These are phyloP conservation scores for Spermophilus dauricus DNA, from an alignment of 2,113 vertebrate genomes.

Conservation along the genomic window DNA sequence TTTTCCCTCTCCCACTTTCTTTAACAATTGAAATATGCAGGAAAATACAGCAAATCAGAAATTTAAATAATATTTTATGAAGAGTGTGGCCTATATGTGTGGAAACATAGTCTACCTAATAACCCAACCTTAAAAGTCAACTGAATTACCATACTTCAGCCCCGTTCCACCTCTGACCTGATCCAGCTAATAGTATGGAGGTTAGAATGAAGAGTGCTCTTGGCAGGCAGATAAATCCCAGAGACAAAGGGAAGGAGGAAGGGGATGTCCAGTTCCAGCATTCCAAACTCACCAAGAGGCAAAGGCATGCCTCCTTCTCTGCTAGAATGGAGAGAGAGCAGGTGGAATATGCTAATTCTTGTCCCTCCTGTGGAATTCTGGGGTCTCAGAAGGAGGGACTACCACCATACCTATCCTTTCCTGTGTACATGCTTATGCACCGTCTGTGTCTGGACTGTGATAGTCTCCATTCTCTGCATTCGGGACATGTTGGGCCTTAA, in stretches of 20 bases:
- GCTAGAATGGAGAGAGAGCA: too few relatives aligned
- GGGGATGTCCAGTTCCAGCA: background rate
- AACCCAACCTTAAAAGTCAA: background rate
- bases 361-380: background rate
- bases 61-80: background rate
- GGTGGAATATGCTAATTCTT: background rate
- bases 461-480: background rate
- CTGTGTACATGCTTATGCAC: background rate
- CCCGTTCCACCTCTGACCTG: background rate
- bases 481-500: background rate
- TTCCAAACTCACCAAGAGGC: background rate
- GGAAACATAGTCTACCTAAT: background rate
- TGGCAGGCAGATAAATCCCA: background rate
- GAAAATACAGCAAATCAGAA: background rate
- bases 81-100: background rate
- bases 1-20: constrained; percentile 12
- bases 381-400: background rate
- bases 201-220: background rate
- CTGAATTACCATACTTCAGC: background rate
- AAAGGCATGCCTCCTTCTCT: background rate
- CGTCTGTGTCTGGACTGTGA: background rate
- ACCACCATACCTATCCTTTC: background rate
- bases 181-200: background rate
- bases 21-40: background rate
- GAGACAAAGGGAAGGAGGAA: background rate